Percentiles rank a stretch among this genome's conserved stretches.
Conservation (phyloP, 2,888 invertebrate genomes). For the Tipula confusa region DNA sequence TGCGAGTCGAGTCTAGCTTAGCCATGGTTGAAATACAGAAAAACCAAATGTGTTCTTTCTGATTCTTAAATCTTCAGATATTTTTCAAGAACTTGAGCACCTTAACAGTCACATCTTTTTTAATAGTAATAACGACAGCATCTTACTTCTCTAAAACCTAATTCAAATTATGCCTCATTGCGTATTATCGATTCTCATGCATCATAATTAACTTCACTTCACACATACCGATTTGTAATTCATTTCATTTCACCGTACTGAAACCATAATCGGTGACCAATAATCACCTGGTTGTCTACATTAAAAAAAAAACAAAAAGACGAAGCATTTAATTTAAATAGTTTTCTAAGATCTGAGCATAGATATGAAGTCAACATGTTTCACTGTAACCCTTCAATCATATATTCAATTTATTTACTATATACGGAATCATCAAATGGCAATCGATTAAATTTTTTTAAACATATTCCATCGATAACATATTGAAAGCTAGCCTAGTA, state of each 20-base stretch:
- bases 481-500: not conserved
- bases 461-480: slow-evolving; percentile 16
- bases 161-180: too few relatives aligned
- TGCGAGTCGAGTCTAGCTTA: too few relatives aligned
- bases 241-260: not conserved
- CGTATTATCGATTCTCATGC: too few relatives aligned
- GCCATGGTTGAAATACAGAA: too few relatives aligned
- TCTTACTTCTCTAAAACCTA: too few relatives aligned
- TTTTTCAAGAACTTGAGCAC: too few relatives aligned
- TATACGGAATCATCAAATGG: not conserved
- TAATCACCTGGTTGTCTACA: not conserved
- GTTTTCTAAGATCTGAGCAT: not conserved
- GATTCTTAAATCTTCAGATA: too few relatives aligned
- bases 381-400: not conserved
- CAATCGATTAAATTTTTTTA: not conserved
- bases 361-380: not conserved
- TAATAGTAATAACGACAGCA: too few relatives aligned
- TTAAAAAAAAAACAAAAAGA: not conserved
- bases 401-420: not conserved
- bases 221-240: too few relatives aligned
- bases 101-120: too few relatives aligned
- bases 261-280: not conserved
- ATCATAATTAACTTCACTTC: too few relatives aligned
- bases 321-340: not conserved
- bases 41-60: too few relatives aligned